Evolutionary conservation across 2,797 vertebrate species (phyloP), one percentile per base, ranked within the genome.

Genomic region (Botia almorhae): DNA sequence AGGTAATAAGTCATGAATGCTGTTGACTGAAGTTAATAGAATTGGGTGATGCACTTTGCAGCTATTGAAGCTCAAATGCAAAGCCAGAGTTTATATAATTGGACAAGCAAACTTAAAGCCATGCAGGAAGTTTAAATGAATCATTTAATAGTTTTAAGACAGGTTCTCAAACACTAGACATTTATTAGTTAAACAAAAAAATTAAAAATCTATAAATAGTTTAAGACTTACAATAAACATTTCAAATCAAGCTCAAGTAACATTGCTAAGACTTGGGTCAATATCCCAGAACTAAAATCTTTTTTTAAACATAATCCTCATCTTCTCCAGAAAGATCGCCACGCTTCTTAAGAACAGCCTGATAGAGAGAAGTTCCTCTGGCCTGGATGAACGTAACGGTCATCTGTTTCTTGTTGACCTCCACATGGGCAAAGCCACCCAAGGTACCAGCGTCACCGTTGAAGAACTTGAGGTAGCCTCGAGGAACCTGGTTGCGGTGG

Each of bases 331-430:
- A 64, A 43, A 29, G 0, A 8, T 17, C 0, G 0, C 83, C 8
- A 65, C 95, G 91, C 2, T 92, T 92, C 0, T 94, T 90, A 21
- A 99, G 92, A 5, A 91, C 92, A 0, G 95, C 94, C 5, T 92
- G 95, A 88, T 94, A 97, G 26, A 98, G 95, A 4, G 96, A 95
- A 0, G 95, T 96, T 76, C 97, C 96, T 1, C 87, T 94, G 29
- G 95, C 93, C 90, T 98, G 96, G 13, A 96, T 89, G 74, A 94
- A 98, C 2, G 95, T 97, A 78, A 98, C 0, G 0, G 76, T 89
- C 93, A 96, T 91, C 5, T 92, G 89, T 67, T 89, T 84, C 82
- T 95, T 83, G 0, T 90, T 90, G 43, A 97, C 90, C 80, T 97
- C 95, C 13, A 94, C 85, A 0, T 98, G 95, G 33, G 92, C 91